A percentile compares a stretch with the other conserved stretches of the same genome.
phyloP scores from a whole-genome alignment of 2,888 invertebrate species.

The Aphodius granarius region DNA sequence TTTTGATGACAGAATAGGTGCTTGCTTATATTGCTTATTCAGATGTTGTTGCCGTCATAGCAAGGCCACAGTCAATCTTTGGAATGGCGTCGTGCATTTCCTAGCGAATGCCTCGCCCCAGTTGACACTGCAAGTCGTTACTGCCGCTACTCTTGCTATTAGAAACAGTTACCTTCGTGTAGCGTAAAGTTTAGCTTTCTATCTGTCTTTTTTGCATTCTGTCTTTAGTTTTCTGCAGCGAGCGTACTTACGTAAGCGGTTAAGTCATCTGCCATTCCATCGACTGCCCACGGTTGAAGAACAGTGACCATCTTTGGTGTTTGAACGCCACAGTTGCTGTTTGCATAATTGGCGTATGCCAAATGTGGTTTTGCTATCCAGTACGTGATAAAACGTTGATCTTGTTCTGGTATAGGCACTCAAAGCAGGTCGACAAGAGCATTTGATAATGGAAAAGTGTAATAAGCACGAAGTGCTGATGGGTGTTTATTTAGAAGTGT shows the following conservation, averaged over 20 bases:
- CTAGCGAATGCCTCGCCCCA: constrained; percentile 2
- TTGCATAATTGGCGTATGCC: not conserved
- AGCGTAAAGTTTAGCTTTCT: not conserved
- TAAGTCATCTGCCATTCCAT: not conserved
- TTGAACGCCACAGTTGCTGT: not conserved
- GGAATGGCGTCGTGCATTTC: constrained; percentile 13
- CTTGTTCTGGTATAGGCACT: not conserved
- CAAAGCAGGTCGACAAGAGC: not conserved
- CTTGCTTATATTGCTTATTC: not conserved
- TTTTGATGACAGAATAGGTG: not conserved
- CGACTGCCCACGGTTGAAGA: not conserved
- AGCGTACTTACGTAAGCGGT: not conserved
- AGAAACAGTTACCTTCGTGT: not conserved
- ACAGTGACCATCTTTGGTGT: not conserved
- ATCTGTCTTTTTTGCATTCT: not conserved
- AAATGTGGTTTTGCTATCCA: not conserved
- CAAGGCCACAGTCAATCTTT: constrained; percentile 6
- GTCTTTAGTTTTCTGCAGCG: not conserved
- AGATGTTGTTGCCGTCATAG: not conserved
- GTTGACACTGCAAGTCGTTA: not conserved
- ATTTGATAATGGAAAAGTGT: not conserved
- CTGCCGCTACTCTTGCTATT: not conserved
- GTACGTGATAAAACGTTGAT: not conserved
- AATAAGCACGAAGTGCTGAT: not conserved
- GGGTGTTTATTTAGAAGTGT: not conserved